Percentiles rank a stretch among this genome's conserved stretches.
These are phyloP conservation scores for Morpho achilles DNA, from an alignment of 2,888 invertebrate genomes.

Conservation along the genomic window DNA sequence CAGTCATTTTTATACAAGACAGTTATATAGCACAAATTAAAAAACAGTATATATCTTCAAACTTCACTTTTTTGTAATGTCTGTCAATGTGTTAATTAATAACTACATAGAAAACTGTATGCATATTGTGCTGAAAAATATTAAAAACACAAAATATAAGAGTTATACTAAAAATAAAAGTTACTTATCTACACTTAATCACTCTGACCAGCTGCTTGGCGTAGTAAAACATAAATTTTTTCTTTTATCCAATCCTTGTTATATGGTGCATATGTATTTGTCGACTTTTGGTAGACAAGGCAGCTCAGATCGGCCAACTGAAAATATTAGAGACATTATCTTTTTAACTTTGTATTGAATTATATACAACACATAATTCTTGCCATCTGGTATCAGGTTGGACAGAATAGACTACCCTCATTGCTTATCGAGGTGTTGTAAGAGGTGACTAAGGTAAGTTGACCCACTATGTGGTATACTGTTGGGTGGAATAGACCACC, in stretches of 20 bases:
- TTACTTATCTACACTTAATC: slow-evolving; percentile 37
- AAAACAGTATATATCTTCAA: too few species aligned
- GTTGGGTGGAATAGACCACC: too few species aligned
- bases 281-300: slow-evolving; percentile 96
- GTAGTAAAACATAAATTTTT: slow-evolving; percentile 96
- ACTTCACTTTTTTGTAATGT: too few species aligned
- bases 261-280: slow-evolving; percentile 97
- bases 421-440: too few species aligned
- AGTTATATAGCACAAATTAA: too few species aligned
- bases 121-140: slow-evolving; percentile 5
- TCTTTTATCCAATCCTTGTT: slow-evolving; percentile 99
- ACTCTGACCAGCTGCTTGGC: slow-evolving; percentile 90
- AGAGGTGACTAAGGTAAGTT: too few species aligned
- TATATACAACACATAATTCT: too few species aligned
- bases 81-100: too few species aligned
- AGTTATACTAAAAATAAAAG: slow-evolving; percentile 2
- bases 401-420: too few species aligned
- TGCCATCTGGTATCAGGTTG: too few species aligned
- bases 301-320: slow-evolving; percentile 95
- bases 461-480: too few species aligned
- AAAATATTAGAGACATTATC: slow-evolving; percentile 29
- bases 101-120: not conserved
- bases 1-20: too few species aligned
- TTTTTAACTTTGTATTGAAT: not conserved
- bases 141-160: slow-evolving; percentile 12